Conservation (phyloP, 1,140 invertebrate genomes). For the Drosophila pruinosa region DNA sequence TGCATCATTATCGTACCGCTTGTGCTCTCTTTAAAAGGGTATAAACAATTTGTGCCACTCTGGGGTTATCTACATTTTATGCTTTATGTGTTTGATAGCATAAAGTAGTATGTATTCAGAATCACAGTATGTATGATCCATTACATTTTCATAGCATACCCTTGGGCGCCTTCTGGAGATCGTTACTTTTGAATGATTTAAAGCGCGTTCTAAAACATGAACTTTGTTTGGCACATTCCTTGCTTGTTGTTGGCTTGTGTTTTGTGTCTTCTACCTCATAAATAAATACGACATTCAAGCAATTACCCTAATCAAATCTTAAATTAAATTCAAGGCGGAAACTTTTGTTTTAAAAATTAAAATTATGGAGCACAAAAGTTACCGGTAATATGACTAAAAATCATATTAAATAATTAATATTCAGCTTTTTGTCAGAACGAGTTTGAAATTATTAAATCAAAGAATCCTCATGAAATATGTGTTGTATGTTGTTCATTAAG, state of each 20-base stretch:
- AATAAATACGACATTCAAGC: neutral
- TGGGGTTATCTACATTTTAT: neutral
- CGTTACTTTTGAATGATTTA: neutral
- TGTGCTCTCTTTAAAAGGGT: neutral
- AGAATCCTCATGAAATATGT: too few species aligned
- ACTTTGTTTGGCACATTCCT: neutral
- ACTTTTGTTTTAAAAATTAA: neutral
- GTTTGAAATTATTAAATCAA: too few species aligned
- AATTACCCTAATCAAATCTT: neutral
- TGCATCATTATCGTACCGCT: neutral
- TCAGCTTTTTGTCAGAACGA: too few species aligned
- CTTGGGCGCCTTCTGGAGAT: neutral
- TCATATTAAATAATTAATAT: neutral
- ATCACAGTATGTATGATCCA: too few species aligned
- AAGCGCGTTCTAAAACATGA: neutral
- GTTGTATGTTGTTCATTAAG: too few species aligned
- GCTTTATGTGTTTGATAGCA: too few species aligned
- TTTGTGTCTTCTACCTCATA: neutral
- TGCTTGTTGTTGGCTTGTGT: neutral
- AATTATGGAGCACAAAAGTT: neutral
- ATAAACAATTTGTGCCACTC: neutral
- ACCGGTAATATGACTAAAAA: neutral
- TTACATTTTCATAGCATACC: neutral
- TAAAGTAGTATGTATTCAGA: too few species aligned
- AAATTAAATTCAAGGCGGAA: neutral